Evolutionary conservation across 1,140 invertebrate genomes (phyloP), one percentile per base, ranked within the genome.

Genomic region (Solenopsis invicta): DNA sequence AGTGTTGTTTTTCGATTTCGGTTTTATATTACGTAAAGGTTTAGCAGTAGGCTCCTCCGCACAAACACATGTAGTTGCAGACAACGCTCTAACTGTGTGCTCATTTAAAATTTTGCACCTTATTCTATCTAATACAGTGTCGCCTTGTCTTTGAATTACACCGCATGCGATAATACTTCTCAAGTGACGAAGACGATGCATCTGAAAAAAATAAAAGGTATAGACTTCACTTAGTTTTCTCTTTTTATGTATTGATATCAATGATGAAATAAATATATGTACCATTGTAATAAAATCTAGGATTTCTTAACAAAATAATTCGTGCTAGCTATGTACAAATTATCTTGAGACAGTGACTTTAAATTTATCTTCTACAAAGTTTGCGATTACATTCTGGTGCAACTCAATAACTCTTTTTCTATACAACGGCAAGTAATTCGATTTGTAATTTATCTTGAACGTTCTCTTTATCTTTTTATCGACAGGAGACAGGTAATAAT

Each of bases 1-100:
- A 84, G 92, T 92, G 74, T 94, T 86, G 41, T 74, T 92, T 5
- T 89, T 89, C 21, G 96, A 95, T 93, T 96, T 96, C 56, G 95
- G 90, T 93, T 97, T 97, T 85, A 89, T 94, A 86, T 92, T 96
- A 85, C 96, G 94, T 54, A 96, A 88, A n/a, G 96, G 59, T 69
- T 71, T 90, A 41, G 92, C 81, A 71, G 76, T 21, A 52, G 75
- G 10, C 18, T 84, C 41, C 48, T 71, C 4, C 1, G 77, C 8
- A 48, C 8, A 9, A 64, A 29, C 5, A 21, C 10, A 48, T 16
- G 76, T 56, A 13, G 41, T 77, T 50, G 69, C 54, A 89, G 52
- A 82, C 67, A 91, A 85, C 18, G 66, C 59, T 34, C 87, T 87
- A 66, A 41, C 4, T 41, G 41, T 41, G 4, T 41, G 61, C 18